These are phyloP conservation scores for Campoplex capitator DNA, from an alignment of 2,888 invertebrate species.

Conservation along the genomic window DNA sequence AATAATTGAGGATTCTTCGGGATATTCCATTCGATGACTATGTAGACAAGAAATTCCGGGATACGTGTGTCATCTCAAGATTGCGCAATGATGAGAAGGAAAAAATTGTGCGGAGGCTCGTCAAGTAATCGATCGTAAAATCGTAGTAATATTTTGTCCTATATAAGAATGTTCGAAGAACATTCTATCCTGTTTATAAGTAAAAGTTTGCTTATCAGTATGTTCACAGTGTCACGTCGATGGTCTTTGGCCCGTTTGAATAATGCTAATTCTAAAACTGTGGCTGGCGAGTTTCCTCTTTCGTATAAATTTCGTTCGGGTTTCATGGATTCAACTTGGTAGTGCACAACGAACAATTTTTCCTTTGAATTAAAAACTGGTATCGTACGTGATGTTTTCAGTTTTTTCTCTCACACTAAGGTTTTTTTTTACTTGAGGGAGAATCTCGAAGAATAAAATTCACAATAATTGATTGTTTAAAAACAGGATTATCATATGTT, in stretches of 20 bases:
- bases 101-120: constrained; percentile 4
- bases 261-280: constrained; percentile 56
- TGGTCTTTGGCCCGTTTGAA: constrained; percentile 65
- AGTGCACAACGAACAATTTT: not conserved
- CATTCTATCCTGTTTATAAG: not conserved
- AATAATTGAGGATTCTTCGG: not conserved
- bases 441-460: no score
- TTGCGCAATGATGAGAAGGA: not conserved
- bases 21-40: not conserved
- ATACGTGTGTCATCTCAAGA: not conserved
- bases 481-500: not conserved
- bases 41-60: not conserved
- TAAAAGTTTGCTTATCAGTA: not conserved
- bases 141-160: not conserved
- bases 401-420: not conserved
- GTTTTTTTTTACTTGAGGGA: not conserved
- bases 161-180: not conserved
- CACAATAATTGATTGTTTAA: not conserved
- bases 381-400: not conserved
- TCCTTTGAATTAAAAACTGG: not conserved
- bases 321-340: not conserved
- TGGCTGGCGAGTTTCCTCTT: constrained; percentile 4
- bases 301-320: not conserved
- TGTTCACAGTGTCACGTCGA: constrained; percentile 11
- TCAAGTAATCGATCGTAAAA: not conserved